phyloP scores from a whole-genome alignment of 2,797 vertebrate genomes.

The Parauchenoglanis punctatus region DNA sequence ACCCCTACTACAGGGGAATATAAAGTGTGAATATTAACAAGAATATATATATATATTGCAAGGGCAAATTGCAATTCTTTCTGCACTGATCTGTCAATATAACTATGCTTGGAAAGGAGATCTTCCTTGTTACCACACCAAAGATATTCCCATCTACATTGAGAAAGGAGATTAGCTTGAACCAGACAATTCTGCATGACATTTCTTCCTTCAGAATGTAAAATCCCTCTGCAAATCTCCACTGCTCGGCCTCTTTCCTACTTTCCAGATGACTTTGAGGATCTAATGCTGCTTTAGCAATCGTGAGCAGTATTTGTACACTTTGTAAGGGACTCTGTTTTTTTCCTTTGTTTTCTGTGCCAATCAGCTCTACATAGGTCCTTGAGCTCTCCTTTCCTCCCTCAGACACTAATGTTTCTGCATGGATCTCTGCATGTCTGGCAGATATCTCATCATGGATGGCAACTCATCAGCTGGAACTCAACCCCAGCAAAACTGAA shows the following conservation, averaged over 20 bases:
- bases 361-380: neutral
- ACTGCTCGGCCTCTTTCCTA: neutral
- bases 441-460: too few species aligned
- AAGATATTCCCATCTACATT: neutral
- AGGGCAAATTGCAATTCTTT: neutral
- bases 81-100: neutral
- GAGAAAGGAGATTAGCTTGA: neutral
- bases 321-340: neutral
- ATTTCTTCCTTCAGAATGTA: neutral
- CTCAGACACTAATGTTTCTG: too few species aligned
- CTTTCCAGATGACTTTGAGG: neutral
- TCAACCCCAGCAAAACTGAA: too few species aligned
- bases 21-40: too few species aligned
- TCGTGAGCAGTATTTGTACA: neutral
- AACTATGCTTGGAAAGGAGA: neutral
- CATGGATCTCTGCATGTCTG: too few species aligned
- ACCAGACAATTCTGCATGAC: neutral
- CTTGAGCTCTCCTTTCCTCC: neutral
- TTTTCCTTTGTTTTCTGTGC: neutral
- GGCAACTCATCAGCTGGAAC: too few species aligned
- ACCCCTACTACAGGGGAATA: too few species aligned
- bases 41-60: too few species aligned
- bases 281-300: neutral
- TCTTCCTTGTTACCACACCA: neutral
- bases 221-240: neutral